Evolutionary conservation across 1,140 invertebrate genomes (phyloP), one percentile per base, ranked within the genome.

Genomic region (Heliconius himera): DNA sequence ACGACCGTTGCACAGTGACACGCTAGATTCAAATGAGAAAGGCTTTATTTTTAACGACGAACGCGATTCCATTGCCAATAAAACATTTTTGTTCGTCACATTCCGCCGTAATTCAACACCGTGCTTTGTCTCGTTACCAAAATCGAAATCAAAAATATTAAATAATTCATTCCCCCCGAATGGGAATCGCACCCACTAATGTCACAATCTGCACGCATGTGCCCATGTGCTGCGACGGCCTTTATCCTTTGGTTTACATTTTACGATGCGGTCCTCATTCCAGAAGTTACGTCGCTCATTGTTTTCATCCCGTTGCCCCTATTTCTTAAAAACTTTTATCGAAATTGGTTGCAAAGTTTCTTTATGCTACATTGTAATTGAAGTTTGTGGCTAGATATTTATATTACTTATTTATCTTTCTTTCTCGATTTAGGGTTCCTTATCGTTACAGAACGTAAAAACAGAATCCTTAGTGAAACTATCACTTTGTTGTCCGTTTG

Each of bases 261-360:
- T 73, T 78, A 77, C 70, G 76, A 56, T 78, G 76, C 51, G 76
- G 76, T 78, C 56, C 36, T 71, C 70, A 56, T 77, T 77, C 70
- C 76, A 18, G 41, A 66, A 38, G 66, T 76, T 56, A 56, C n/a
- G n/a, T n/a, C 54, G 54, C 54, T 56, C 54, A 78, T 78, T 78
- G 76, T 78, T 73, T 78, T 73, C 70, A 49, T 38, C 33, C 49
- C 29, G 49, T 46, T 78, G 46, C 76, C 76, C 76, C 76, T 78
- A 78, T 78, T 78, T 78, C 71, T 73, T 18, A 33, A 71, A 78
- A 77, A 46, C 29, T 16, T 38, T 70, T 38, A 70, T 6, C 74
- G 6, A 66, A 76, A 76, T 66, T 74, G 36, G 29, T 76, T 60
- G 51, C 8, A 70, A 70, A 70, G 8, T 66, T 29, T 29, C 60